Evolutionary conservation across 2,113 vertebrate genomes (phyloP).

Genomic region (Oncorhynchus nerka): DNA sequence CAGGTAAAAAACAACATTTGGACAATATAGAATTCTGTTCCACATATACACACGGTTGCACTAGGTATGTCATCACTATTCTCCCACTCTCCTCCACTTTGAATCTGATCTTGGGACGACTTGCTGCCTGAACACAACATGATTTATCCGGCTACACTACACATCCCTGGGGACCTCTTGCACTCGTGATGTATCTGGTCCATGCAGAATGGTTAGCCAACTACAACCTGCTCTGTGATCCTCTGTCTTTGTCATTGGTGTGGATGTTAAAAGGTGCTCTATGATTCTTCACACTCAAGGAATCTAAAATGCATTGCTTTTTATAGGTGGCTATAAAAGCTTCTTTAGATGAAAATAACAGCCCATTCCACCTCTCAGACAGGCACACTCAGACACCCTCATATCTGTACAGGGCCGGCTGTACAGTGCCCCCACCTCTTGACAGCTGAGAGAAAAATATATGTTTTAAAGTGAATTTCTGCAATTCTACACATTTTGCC

Average conservation of each 20-base stretch:
- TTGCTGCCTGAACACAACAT: background rate
- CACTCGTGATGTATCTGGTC: constrained; percentile 6
- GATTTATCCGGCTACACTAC: constrained; percentile 21
- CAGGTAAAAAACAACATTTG: too few relatives aligned
- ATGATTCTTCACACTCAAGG: background rate
- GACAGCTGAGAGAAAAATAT: too few relatives aligned
- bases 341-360: too few relatives aligned
- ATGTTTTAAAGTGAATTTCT: too few relatives aligned
- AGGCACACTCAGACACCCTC: background rate
- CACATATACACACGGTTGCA: background rate
- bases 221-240: background rate
- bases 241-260: background rate
- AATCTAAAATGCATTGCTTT: too few relatives aligned
- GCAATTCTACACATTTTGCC: too few relatives aligned
- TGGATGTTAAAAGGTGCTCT: background rate
- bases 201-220: background rate
- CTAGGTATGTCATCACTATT: too few relatives aligned
- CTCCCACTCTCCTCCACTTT: background rate
- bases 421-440: too few relatives aligned
- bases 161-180: constrained; percentile 4
- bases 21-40: too few relatives aligned
- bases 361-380: background rate
- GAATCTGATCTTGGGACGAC: constrained; percentile 27
- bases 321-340: too few relatives aligned
- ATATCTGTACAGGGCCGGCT: background rate